Evolutionary conservation across 92 coral and sea anemone species (phyloP).

Genomic region (Isaurus tuberculatus): DNA sequence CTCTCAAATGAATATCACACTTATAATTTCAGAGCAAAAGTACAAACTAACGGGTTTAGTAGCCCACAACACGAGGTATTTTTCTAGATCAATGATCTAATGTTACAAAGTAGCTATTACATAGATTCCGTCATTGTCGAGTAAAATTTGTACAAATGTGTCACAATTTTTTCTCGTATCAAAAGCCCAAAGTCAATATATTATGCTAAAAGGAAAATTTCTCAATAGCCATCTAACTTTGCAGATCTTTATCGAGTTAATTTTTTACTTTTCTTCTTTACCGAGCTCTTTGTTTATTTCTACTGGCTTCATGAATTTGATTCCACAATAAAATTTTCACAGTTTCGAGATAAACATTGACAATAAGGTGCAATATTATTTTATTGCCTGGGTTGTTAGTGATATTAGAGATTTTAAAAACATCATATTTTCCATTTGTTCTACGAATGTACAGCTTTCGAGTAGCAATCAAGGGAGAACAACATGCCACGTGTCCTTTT

Average conservation of each 20-base stretch:
- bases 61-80: not conserved
- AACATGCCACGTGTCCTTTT: not conserved
- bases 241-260: too few species aligned
- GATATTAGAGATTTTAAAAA: not conserved
- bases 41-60: not conserved
- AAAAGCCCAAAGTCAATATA: too few species aligned
- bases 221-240: too few species aligned
- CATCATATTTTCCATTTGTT: not conserved
- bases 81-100: not conserved
- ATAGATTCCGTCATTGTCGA: too few species aligned
- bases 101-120: not conserved
- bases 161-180: too few species aligned
- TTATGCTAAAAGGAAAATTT: too few species aligned
- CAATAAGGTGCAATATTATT: not conserved
- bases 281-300: not conserved
- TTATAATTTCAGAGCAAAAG: not conserved
- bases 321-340: not conserved
- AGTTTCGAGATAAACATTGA: not conserved
- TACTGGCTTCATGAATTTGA: not conserved
- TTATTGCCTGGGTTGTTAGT: not conserved
- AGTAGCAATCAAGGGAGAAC: not conserved
- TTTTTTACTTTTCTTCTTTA: not conserved
- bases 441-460: not conserved
- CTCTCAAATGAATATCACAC: conserved; percentile 19
- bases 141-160: too few species aligned